Conservation (phyloP, 2,888 invertebrate species). For the Fabriciana adippe region DNA sequence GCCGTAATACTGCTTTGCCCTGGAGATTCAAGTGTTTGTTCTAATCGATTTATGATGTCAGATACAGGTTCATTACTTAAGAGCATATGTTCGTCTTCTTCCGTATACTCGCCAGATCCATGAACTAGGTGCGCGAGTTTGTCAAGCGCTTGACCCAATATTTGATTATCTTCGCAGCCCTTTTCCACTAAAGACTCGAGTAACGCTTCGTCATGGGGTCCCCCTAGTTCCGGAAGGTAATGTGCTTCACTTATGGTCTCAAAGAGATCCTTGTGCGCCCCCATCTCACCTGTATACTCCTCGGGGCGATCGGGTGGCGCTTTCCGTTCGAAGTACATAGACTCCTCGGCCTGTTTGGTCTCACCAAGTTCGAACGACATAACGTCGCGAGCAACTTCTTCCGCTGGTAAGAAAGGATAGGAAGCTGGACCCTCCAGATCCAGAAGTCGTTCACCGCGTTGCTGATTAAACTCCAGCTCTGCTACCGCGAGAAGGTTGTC, state of each 20-base stretch:
- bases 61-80: slow-evolving; percentile 74
- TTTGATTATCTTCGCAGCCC: slow-evolving; percentile 84
- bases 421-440: slow-evolving; percentile 53
- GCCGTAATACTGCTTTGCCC: slow-evolving; percentile 71
- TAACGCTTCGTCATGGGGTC: slow-evolving; percentile 78
- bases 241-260: slow-evolving; percentile 77
- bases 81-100: slow-evolving; percentile 75
- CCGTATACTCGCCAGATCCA: slow-evolving; percentile 69
- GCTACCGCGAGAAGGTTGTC: slow-evolving; percentile 85
- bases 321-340: slow-evolving; percentile 64
- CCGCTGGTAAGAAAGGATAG: slow-evolving; percentile 65
- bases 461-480: slow-evolving; percentile 84
- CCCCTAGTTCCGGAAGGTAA: slow-evolving; percentile 72
- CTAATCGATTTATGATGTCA: slow-evolving; percentile 84
- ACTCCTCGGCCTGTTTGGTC: slow-evolving; percentile 59
- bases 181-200: slow-evolving; percentile 84
- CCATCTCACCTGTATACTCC: slow-evolving; percentile 63
- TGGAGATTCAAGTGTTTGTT: slow-evolving; percentile 82
- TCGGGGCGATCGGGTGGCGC: slow-evolving; percentile 56
- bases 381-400: slow-evolving; percentile 65
- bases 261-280: slow-evolving; percentile 72
- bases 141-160: slow-evolving; percentile 71
- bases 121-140: slow-evolving; percentile 70
- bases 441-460: slow-evolving; percentile 65
- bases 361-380: slow-evolving; percentile 73